These are phyloP conservation scores for Bombus sibiricus DNA, from an alignment of 1,140 invertebrate genomes.

Conservation along the genomic window DNA sequence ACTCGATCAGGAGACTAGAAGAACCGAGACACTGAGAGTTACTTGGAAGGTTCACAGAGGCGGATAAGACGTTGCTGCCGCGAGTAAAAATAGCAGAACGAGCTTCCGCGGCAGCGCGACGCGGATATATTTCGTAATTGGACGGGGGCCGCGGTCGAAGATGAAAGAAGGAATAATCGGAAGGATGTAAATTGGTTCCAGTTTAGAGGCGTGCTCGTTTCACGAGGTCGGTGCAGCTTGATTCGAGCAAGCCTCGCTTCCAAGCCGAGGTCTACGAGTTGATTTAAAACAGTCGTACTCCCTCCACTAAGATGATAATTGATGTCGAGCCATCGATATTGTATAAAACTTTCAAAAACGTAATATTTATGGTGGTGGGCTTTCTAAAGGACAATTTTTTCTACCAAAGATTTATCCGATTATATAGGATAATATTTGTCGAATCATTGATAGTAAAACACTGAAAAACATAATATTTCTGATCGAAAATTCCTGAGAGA, in stretches of 20 bases:
- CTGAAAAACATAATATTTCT: no score
- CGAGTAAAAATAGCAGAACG: slow-evolving; percentile 42
- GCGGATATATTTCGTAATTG: slow-evolving; percentile 41
- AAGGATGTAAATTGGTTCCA: slow-evolving; percentile 26
- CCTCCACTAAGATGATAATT: neutral
- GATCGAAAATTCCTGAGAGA: neutral
- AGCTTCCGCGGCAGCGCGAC: neutral
- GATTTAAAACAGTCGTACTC: neutral
- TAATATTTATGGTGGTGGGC: no score
- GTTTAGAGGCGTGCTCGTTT: neutral
- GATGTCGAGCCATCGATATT: neutral
- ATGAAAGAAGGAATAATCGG: slow-evolving; percentile 42
- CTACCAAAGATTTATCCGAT: no score
- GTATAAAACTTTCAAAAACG: neutral
- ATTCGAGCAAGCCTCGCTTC: neutral
- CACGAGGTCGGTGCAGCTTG: no score
- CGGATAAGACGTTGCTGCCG: slow-evolving; percentile 6
- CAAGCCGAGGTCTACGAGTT: neutral
- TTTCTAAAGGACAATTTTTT: no score
- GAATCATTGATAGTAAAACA: no score
- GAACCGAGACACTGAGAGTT: neutral
- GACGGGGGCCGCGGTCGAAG: slow-evolving; percentile 20
- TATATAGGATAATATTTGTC: no score
- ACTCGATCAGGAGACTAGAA: neutral
- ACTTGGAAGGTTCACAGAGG: neutral